Evolutionary conservation across 1,140 invertebrate species (phyloP).

Genomic region (Drosophila yakuba): DNA sequence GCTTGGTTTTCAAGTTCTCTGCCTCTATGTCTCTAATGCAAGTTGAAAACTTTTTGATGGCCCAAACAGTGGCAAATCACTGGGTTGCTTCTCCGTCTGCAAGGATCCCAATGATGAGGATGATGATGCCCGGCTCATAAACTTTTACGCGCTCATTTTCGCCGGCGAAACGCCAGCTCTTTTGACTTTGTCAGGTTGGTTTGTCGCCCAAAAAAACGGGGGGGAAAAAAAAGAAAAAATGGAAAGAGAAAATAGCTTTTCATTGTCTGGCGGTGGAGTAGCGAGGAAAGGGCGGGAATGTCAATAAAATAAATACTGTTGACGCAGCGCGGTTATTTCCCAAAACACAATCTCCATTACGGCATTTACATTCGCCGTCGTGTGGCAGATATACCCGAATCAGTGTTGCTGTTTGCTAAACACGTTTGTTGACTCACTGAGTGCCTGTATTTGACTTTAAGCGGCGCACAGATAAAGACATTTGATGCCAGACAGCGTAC

Average conservation of each 20-base stretch:
- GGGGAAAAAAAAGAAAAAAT: slow-evolving; percentile 56
- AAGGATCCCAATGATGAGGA: slow-evolving; percentile 39
- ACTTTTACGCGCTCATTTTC: slow-evolving; percentile 77
- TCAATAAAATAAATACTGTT: slow-evolving; percentile 83
- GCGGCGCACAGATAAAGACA: slow-evolving; percentile 80
- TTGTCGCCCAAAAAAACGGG: slow-evolving; percentile 51
- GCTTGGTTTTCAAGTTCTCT: slow-evolving; percentile 29
- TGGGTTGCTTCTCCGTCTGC: slow-evolving; percentile 57
- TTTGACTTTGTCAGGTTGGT: slow-evolving; percentile 65
- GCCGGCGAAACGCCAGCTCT: slow-evolving; percentile 18
- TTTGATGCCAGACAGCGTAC: slow-evolving; percentile 68
- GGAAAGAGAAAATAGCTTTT: slow-evolving; percentile 76
- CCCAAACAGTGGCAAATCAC: slow-evolving; percentile 70
- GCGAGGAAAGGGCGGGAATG: slow-evolving; percentile 42
- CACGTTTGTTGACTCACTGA: slow-evolving; percentile 66
- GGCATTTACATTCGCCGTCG: slow-evolving; percentile 69
- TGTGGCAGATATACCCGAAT: slow-evolving; percentile 25
- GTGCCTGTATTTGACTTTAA: slow-evolving; percentile 81
- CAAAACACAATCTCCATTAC: slow-evolving; percentile 80
- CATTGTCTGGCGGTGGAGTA: slow-evolving; percentile 54
- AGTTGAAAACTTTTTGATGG: slow-evolving; percentile 80
- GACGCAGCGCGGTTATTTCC: slow-evolving; percentile 82
- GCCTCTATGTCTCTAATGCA: slow-evolving; percentile 56
- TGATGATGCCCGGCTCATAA: slow-evolving; percentile 65
- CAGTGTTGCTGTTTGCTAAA: slow-evolving; percentile 52